Conservation (phyloP, 2,797 vertebrate genomes). For the Rhodeus uyekii region DNA sequence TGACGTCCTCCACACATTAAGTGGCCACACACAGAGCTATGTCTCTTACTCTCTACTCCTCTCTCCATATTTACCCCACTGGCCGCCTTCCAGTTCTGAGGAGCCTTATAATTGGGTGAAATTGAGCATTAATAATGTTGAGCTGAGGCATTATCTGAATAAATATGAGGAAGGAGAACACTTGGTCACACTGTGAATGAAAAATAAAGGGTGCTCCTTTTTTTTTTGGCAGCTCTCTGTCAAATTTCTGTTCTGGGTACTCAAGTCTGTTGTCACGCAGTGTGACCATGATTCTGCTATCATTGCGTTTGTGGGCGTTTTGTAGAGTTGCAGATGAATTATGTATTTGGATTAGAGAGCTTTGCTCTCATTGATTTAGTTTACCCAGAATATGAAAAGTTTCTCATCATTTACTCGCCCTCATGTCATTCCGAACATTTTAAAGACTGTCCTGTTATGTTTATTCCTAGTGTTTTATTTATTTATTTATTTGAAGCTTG, state of each 20-base stretch:
- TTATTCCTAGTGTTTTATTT: no score
- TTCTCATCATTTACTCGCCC: not conserved
- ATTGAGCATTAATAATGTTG: slow-evolving; percentile 59
- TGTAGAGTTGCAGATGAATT: not conserved
- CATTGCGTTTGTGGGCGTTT: not conserved
- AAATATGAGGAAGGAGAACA: slow-evolving; percentile 15
- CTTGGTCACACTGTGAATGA: slow-evolving; percentile 5
- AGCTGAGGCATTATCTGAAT: slow-evolving; percentile 40
- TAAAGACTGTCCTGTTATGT: not conserved
- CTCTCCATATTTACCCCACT: slow-evolving; percentile 43
- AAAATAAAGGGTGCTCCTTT: not conserved
- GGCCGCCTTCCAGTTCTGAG: slow-evolving; percentile 45
- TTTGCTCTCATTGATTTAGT: not conserved
- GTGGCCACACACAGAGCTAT: slow-evolving; percentile 36
- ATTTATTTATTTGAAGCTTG: no score
- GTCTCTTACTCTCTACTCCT: slow-evolving; percentile 27
- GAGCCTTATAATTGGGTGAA: slow-evolving; percentile 54
- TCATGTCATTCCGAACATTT: no score
- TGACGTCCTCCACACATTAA: slow-evolving; percentile 43
- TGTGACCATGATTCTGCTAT: not conserved
- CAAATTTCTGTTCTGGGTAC: not conserved
- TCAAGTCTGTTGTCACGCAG: not conserved
- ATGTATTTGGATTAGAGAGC: not conserved
- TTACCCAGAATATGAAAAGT: not conserved
- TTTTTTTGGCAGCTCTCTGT: slow-evolving; percentile 19